Base-by-base conservation (phyloP, 2,797 vertebrate genomes). In the Molossus molossus region DNA sequence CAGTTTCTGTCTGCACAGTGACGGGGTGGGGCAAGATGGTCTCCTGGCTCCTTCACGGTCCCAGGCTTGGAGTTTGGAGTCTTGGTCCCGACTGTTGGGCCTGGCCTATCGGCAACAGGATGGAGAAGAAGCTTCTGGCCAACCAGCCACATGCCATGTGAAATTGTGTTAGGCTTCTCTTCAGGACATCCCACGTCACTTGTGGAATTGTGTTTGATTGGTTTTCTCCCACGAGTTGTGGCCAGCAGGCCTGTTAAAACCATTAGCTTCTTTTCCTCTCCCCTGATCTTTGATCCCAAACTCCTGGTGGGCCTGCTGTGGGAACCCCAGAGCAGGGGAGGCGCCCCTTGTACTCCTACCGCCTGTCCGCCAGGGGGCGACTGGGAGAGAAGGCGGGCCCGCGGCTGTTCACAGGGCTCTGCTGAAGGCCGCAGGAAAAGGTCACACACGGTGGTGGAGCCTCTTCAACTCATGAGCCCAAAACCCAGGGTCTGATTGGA, bases 241-340 rank as follows among this genome's bases (percentile, higher is more conserved):
- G 95, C 94, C 48, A 62, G 27, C 40, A 48, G 87, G 57, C 45
- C 90, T 70, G 91, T 95, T 93, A 89, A 95, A 96, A 75, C 87
- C 67, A 57, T 87, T 70, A 55, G 60, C 88, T 87, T 87, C 90
- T 91, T 91, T 73, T 81, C 92, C 62, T 7, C 50, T 65, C 27
- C 57, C 73, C 81, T 64, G n/a, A 89, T 92, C 84, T 96, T 87
- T 87, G 94, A 86, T 92, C 72, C 94, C 50, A 13, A 62, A 72
- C 75, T 82, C 88, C 67, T 33, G 12, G 58, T 9, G 5, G 73
- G 77, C 80, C 75, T 9, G 1, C n/a, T 45, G 33, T 73, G 85
- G 81, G 75, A 83, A 79, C 20, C 48, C 90, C 73, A 4, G 62
- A 1, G 55, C 1, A 9, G 77, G 27, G 55, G 60, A 48, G 0